These are phyloP conservation scores for Platichthys flesus DNA, from an alignment of 2,113 vertebrate species.

Conservation along the genomic window DNA sequence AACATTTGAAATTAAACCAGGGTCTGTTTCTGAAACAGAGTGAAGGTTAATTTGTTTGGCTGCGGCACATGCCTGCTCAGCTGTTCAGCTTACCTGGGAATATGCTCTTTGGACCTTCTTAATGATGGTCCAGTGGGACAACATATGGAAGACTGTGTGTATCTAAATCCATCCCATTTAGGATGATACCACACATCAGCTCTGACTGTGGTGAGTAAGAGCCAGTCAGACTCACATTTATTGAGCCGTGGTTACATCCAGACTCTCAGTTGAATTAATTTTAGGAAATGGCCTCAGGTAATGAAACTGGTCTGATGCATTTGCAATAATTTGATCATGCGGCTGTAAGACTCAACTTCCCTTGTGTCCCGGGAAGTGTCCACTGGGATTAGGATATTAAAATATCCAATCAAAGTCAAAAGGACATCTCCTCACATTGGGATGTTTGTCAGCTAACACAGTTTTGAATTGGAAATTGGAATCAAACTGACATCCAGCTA, in stretches of 20 bases:
- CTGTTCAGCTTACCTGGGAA: slow-evolving; percentile 37
- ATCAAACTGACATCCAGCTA: slow-evolving; percentile 4
- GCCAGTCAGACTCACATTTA: slow-evolving; percentile 20
- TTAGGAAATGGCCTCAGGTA: slow-evolving; percentile 54
- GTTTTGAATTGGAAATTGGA: slow-evolving; percentile 11
- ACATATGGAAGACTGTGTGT: slow-evolving; percentile 41
- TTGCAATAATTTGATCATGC: slow-evolving; percentile 43
- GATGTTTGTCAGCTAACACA: slow-evolving; percentile 24
- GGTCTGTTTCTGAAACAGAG: neutral
- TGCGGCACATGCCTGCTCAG: slow-evolving; percentile 48
- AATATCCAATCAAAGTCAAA: slow-evolving; percentile 45
- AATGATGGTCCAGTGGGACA: slow-evolving; percentile 26
- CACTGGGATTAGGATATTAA: slow-evolving; percentile 51
- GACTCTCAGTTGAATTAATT: slow-evolving; percentile 54
- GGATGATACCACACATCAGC: slow-evolving; percentile 20
- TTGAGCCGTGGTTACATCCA: slow-evolving; percentile 22
- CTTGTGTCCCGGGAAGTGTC: slow-evolving; percentile 36
- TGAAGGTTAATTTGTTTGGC: slow-evolving; percentile 57
- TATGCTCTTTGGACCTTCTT: slow-evolving; percentile 17
- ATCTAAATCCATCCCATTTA: slow-evolving; percentile 31
- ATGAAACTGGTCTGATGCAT: slow-evolving; percentile 60
- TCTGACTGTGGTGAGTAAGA: slow-evolving; percentile 8
- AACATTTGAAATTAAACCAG: neutral
- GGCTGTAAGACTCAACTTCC: slow-evolving; percentile 40
- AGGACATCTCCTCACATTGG: neutral